Base-by-base conservation (phyloP, 2,888 invertebrate species). In the Emmelina monodactyla region DNA sequence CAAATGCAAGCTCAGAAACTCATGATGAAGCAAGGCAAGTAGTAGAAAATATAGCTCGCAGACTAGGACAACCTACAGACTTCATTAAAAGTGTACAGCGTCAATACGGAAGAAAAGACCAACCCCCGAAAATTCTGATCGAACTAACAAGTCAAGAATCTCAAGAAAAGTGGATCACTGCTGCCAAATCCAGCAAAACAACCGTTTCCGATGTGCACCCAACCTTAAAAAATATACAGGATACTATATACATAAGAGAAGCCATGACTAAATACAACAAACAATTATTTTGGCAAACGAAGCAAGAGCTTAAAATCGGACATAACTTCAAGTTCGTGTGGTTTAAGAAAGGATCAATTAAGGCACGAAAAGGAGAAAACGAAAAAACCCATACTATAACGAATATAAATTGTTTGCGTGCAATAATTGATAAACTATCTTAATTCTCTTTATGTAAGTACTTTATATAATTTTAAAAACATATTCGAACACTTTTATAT, bases 261-360 rank as follows among this genome's bases (percentile, higher is more conserved):
- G 31, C 37, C 5, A 31, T 37, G 4, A 37, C 37, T 7, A 13
- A 22, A 10, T 31, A 34, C 19, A 34, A 31, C n/a, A 34, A 34
- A 16, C 10, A 22, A n/a, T 16, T 34, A 10, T 14, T 34, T 2
- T 37, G 28, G 31, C 29, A 19, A 9, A 14, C 34, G 6, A 61
- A 69, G 31, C 72, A 33, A 11, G 16, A 37, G 11, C 25, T 37
- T 6, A 28, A 33, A 33, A n/a, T n/a, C n/a, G n/a, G n/a, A n/a
- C 10, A 29, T n/a, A 29, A 11, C 11, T 37, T 12, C 33, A 29
- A 33, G 9, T 38, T 19, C 16, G 29, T 38, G 2, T 37, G 37
- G 37, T 22, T 10, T 3, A 37, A 31, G 10, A 12, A 16, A 13
- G 34, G 37, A 15, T 11, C 13, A 22, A 28, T 37, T 10, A 2